Base-by-base conservation (phyloP, 2,797 vertebrate genomes). In the Myripristis murdjan region DNA sequence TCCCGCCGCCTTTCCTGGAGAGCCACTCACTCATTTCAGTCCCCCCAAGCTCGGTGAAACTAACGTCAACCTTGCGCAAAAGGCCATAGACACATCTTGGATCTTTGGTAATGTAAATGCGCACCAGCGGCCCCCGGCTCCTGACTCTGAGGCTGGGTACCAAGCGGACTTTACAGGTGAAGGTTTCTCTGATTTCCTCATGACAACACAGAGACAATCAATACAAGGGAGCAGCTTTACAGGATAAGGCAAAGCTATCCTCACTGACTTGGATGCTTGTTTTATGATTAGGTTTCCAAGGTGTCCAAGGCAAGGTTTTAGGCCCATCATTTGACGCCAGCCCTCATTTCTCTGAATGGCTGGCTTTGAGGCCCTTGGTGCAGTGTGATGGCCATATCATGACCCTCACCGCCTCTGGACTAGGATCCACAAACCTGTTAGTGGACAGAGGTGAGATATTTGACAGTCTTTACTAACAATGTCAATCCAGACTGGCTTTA, bases 381-480 rank as follows among this genome's bases (percentile, higher is more conserved):
- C 81, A 83, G 61, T 95, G 95, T 78, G 77, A 81, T 2, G 51
- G 76, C 35, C 48, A 77, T 24, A 68, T 52, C 47, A 93, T 95
- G 92, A 92, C 79, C 54, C 83, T 95, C 46, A 93, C 85, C 18
- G 90, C 88, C 24, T 85, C 91, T 7, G 85, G 92, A 71, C 69
- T 70, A 62, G 91, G 75, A 79, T 64, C 88, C 49, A 15, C 64
- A 1, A 69, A 94, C 44, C 83, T 95, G 55, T 77, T 91, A 2
- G 89, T 95, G 47, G 77, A 91, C 58, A 85, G 89, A 92, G 91
- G 94, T 94, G 73, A 79, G 70, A 2, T 2, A 0, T 11, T 10
- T 24, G 14, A 5, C 26, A 35, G 35, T 35, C 33, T 35, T 35
- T 35, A 35, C 35, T 10, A 9, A 7, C 16, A 7, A 10, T 15